phyloP scores from a whole-genome alignment of 2,888 invertebrate species.

The Drosophila lacicola region DNA sequence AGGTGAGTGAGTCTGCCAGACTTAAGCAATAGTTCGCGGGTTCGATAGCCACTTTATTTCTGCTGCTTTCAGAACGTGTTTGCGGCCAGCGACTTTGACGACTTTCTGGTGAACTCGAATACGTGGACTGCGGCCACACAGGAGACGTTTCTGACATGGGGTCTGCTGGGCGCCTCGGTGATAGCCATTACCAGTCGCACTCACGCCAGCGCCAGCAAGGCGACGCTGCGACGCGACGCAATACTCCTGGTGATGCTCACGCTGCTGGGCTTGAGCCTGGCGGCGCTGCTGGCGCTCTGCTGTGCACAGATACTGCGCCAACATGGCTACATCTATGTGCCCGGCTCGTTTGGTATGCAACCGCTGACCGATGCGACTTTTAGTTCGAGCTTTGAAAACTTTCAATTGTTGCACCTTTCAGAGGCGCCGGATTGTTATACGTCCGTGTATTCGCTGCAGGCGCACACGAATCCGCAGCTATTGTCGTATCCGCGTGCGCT shows the following conservation, averaged over 20 bases:
- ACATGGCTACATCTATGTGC: slow-evolving; percentile 90
- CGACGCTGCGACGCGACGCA: slow-evolving; percentile 87
- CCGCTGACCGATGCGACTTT: too few relatives aligned
- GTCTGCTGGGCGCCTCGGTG: slow-evolving; percentile 87
- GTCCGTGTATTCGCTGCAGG: slow-evolving; percentile 88
- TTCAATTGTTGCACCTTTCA: slow-evolving; percentile 83
- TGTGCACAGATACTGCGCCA: slow-evolving; percentile 92
- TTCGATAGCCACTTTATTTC: background rate
- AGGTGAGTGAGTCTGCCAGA: slow-evolving; percentile 63
- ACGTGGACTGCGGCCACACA: slow-evolving; percentile 96
- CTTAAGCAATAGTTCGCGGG: too few relatives aligned
- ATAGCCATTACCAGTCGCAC: slow-evolving; percentile 83
- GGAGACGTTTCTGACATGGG: slow-evolving; percentile 93
- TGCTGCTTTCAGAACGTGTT: slow-evolving; percentile 88
- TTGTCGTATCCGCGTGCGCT: slow-evolving; percentile 86
- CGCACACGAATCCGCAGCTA: slow-evolving; percentile 87
- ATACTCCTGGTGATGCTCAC: slow-evolving; percentile 90
- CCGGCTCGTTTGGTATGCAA: slow-evolving; percentile 93
- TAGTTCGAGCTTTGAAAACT: too few relatives aligned
- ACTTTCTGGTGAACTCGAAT: slow-evolving; percentile 93
- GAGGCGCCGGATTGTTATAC: slow-evolving; percentile 90
- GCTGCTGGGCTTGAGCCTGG: slow-evolving; percentile 90
- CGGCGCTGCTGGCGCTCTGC: slow-evolving; percentile 92
- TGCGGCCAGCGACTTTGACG: slow-evolving; percentile 92
- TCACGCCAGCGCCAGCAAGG: slow-evolving; percentile 71